phyloP scores from a whole-genome alignment of 1,140 invertebrate species.

The Trichonephila clavipes region DNA sequence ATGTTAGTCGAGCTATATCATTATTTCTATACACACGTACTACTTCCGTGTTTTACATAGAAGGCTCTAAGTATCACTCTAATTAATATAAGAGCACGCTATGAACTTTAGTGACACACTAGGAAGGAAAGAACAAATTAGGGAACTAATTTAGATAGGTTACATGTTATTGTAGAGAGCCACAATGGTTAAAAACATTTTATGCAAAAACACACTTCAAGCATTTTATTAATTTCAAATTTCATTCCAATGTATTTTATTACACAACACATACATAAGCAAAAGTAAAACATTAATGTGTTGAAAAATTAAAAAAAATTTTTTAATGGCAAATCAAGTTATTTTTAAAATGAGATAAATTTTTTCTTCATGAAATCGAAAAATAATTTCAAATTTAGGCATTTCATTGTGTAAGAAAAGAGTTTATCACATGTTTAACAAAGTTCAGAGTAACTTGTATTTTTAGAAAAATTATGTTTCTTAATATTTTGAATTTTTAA shows the following conservation, averaged over 20 bases:
- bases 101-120: not conserved
- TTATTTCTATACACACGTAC: not conserved
- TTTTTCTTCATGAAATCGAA: no score
- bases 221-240: not conserved
- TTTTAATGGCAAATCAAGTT: not conserved
- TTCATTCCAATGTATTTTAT: no score
- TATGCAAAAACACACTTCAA: not conserved
- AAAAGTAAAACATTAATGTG: not conserved
- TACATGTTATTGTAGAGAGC: not conserved
- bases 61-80: constrained; percentile 13
- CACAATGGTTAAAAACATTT: not conserved
- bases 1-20: constrained; percentile 32
- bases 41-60: not conserved
- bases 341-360: not conserved
- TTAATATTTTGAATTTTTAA: no score
- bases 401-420: no score
- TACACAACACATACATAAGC: not conserved
- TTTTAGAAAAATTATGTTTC: no score
- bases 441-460: no score
- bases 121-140: not conserved
- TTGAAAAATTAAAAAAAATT: not conserved
- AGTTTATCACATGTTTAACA: no score
- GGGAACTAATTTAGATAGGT: not conserved
- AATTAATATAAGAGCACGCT: not conserved
- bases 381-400: no score